Evolutionary conservation across 2,113 vertebrate species (phyloP), one percentile per base, ranked within the genome.

Genomic region (Hoplias malabaricus): DNA sequence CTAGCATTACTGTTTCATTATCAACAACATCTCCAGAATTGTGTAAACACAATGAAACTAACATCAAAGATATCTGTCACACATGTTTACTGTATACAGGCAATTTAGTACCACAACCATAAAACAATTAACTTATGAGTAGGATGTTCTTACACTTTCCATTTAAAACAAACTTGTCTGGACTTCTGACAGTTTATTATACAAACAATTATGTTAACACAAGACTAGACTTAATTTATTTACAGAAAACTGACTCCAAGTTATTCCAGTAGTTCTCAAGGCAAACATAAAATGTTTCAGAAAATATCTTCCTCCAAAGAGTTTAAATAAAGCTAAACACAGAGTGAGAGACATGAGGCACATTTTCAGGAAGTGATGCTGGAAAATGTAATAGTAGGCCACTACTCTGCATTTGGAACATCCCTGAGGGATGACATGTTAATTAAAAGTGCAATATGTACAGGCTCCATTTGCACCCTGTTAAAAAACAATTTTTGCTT

Each of bases 381-480:
- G 68, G 40, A 40, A 71, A 38, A 48, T 48, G 43, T 42, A 72
- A 46, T 14, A 56, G 23, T n/a, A 9, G 1, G 46, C n/a, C 68
- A 50, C 46, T 8, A 31, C 23, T 48, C 12, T 36, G n/a, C 54
- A 38, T 25, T 56, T 21, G 5, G n/a, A n/a, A n/a, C 5, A 21
- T 23, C 21, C 23, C 69, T 27, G 69, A 56, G 62, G 48, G 46
- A 38, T 43, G 11, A 77, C 10, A 36, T 31, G 50, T 67, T 62
- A 57, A 69, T 79, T 77, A 57, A 61, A 36, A 73, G 46, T 57
- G 19, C 27, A 10, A 62, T 21, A 79, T 53, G 8, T 13, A n/a
- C 31, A 16, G 4, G 33, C 46, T 78, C 75, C 72, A 79, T 77
- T 67, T 71, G 78, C 7, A 70, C 34, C 36, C 19, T 29, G n/a